These are phyloP conservation scores for Amblyjoppa proteus DNA, from an alignment of 2,888 invertebrate genomes.

Conservation along the genomic window DNA sequence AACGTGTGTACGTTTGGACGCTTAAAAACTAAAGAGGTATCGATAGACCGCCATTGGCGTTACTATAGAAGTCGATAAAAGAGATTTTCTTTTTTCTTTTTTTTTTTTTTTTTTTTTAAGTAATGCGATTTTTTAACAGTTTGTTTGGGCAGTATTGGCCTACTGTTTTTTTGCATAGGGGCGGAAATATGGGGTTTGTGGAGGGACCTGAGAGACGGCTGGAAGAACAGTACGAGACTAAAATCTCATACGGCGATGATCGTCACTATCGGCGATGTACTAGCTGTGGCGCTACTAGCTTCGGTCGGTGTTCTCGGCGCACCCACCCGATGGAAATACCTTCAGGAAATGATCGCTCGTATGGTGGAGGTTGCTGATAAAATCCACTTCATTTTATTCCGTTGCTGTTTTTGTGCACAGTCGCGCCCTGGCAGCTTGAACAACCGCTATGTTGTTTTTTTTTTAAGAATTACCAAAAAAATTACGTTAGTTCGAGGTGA, in stretches of 20 bases:
- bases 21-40: too few species aligned
- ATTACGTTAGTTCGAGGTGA: too few species aligned
- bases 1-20: too few species aligned
- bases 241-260: conserved; percentile 87
- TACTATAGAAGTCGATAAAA: not conserved
- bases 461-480: too few species aligned
- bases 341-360: conserved; percentile 86
- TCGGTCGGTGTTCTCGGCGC: conserved; percentile 86
- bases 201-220: conserved; percentile 86
- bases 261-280: conserved; percentile 87
- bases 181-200: conserved; percentile 85
- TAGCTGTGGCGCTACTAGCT: conserved; percentile 86
- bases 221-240: conserved; percentile 86
- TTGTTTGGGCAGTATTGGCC: conserved; percentile 67
- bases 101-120: conserved; percentile 15
- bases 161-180: conserved; percentile 72
- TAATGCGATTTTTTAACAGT: conserved; percentile 10
- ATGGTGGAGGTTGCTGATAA: conserved; percentile 83
- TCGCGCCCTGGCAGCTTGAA: too few species aligned
- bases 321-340: conserved; percentile 86
- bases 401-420: not conserved
- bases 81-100: conserved; percentile 1
- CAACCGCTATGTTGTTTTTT: too few species aligned
- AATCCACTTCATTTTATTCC: conserved; percentile 62
- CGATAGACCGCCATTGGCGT: too few species aligned